Evolutionary conservation across 2,113 vertebrate genomes (phyloP).

Genomic region (Oncorhynchus keta): DNA sequence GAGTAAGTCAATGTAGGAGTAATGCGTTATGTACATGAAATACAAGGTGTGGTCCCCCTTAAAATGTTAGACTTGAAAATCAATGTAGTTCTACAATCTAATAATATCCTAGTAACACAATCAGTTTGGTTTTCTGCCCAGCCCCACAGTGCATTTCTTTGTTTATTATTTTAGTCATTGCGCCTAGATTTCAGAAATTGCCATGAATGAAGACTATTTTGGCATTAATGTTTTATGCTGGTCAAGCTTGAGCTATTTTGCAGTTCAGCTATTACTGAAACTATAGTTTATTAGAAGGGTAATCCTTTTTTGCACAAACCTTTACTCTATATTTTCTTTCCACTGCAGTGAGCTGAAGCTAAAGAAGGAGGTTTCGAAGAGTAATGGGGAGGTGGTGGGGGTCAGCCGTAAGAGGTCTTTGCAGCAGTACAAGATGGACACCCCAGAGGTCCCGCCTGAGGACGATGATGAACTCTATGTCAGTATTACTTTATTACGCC

Average conservation of each 20-base stretch:
- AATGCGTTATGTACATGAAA: neutral
- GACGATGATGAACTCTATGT: constrained; percentile 74
- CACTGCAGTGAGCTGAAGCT: constrained; percentile 74
- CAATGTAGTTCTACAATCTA: too few species aligned
- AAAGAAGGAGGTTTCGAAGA: constrained; percentile 64
- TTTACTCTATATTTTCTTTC: neutral
- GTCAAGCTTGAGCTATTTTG: too few species aligned
- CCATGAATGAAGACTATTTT: too few species aligned
- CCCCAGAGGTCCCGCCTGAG: constrained; percentile 45
- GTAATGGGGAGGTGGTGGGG: constrained; percentile 70
- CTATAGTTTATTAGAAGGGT: neutral
- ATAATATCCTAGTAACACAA: neutral
- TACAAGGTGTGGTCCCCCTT: too few species aligned
- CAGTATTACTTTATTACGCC: constrained; percentile 42
- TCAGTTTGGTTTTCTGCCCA: neutral
- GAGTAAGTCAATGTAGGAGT: neutral
- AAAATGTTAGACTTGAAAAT: too few species aligned
- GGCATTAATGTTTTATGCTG: too few species aligned
- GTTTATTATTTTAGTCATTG: neutral
- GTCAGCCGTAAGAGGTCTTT: constrained; percentile 74
- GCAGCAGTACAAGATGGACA: constrained; percentile 71
- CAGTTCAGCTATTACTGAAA: too few species aligned
- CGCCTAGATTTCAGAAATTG: too few species aligned
- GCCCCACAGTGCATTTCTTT: neutral
- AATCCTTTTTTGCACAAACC: neutral